phyloP scores from a whole-genome alignment of 2,113 vertebrate genomes.

The Rafetus swinhoei region DNA sequence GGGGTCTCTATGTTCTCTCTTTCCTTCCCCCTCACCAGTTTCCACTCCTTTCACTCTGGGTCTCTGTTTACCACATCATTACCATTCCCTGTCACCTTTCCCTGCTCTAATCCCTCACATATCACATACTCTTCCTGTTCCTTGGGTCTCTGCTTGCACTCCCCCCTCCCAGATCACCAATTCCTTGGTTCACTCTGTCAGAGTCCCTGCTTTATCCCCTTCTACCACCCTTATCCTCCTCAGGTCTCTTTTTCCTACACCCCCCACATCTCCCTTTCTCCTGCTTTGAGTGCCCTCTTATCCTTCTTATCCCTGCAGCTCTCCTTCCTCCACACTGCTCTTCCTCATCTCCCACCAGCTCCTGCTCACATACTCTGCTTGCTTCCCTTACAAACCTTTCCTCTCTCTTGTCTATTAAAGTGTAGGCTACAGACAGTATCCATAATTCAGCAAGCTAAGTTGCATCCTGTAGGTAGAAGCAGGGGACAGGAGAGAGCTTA shows the following conservation, averaged over 20 bases:
- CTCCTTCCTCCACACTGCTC: not conserved
- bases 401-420: not conserved
- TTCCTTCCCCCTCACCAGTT: not conserved
- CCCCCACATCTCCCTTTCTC: not conserved
- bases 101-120: not conserved
- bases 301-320: not conserved
- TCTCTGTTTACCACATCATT: not conserved
- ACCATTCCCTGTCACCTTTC: not conserved
- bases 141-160: not conserved
- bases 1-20: not conserved
- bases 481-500: not conserved
- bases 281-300: not conserved
- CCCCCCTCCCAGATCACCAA: not conserved
- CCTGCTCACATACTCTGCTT: not conserved
- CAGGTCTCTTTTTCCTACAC: not conserved
- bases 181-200: not conserved
- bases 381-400: not conserved
- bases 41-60: not conserved
- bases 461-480: not conserved
- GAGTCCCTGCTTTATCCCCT: not conserved
- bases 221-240: not conserved
- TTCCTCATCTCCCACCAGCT: not conserved
- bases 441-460: not conserved
- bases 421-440: not conserved
- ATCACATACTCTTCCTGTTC: not conserved